These are phyloP conservation scores for Paracentrotus lividus DNA, from an alignment of 53 echinoderm and acorn worm genomes.

Conservation along the genomic window DNA sequence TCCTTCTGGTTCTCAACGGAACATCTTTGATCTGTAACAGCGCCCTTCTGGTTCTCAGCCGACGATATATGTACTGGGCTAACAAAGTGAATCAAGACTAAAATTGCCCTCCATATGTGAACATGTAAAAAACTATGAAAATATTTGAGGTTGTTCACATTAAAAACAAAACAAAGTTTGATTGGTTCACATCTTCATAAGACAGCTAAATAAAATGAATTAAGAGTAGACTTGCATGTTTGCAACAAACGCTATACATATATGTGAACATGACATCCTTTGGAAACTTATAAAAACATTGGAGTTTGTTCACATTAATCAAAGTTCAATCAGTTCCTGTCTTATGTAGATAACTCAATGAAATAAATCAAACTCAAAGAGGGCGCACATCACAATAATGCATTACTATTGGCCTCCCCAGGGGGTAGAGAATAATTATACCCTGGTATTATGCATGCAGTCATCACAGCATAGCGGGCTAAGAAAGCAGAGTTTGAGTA, in stretches of 20 bases:
- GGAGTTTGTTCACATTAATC: background rate
- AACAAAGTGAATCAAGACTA: too few species aligned
- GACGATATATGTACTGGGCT: too few species aligned
- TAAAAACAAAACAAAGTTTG: background rate
- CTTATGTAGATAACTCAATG: background rate
- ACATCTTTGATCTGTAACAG: too few species aligned
- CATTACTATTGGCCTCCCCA: background rate
- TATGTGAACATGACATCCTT: background rate
- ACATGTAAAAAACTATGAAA: too few species aligned
- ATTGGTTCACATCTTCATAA: background rate
- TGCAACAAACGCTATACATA: background rate
- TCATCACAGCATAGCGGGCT: background rate
- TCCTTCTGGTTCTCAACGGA: too few species aligned
- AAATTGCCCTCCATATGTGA: too few species aligned
- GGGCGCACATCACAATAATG: background rate
- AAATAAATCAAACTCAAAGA: conserved; percentile 1
- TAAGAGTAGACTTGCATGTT: background rate
- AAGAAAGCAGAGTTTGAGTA: background rate
- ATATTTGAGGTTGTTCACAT: background rate
- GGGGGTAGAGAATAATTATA: background rate
- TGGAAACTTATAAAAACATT: background rate
- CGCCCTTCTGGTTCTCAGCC: too few species aligned
- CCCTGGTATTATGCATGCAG: background rate
- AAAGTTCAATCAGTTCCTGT: background rate
- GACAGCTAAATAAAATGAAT: background rate